Base-by-base conservation (phyloP, 2,888 invertebrate species). In the Atethmia centrago region DNA sequence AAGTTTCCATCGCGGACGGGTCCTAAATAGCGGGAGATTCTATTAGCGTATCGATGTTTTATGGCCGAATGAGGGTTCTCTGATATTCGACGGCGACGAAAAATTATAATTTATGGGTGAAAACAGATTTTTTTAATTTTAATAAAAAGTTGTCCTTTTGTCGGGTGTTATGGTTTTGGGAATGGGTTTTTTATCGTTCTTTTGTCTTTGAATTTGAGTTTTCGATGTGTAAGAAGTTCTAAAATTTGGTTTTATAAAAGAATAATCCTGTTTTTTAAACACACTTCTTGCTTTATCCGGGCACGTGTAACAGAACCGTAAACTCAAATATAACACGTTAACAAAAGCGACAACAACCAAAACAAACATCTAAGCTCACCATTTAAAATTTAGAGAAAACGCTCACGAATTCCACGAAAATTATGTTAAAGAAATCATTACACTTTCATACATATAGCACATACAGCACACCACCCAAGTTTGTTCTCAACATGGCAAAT, bases 401-500 rank as follows among this genome's bases (percentile, higher is more conserved):
- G 58, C 77, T 77, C 74, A 77, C 79, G 64, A 82, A 71, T 62
- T 72, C 67, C 71, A 68, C 71, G 76, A 85, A 85, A 85, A 87
- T 82, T 80, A 81, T 85, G 79, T 83, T 81, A 81, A 83, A 81
- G 84, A 87, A 87, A 85, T 85, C 82, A 82, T 85, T 78, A 83
- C 79, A 87, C 86, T 84, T 90, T 87, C 79, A 83, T 85, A 83
- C 73, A 83, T 77, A 82, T 82, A 84, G 86, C 82, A 87, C 82
- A 88, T 69, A 76, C 73, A 79, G 74, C 69, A 77, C 64, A 80
- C 75, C 79, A 80, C 70, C 84, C 82, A 91, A 93, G 90, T 92
- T 93, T 90, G 90, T 90, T 90, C 87, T 89, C 88, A 92, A 92
- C 92, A 91, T 89, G 90, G 88, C 92, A 90, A 93, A 95, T 95